Percentiles rank a stretch among this genome's conserved stretches.
Conservation (phyloP, 2,888 invertebrate species). For the Mechanitis mazaeus region DNA sequence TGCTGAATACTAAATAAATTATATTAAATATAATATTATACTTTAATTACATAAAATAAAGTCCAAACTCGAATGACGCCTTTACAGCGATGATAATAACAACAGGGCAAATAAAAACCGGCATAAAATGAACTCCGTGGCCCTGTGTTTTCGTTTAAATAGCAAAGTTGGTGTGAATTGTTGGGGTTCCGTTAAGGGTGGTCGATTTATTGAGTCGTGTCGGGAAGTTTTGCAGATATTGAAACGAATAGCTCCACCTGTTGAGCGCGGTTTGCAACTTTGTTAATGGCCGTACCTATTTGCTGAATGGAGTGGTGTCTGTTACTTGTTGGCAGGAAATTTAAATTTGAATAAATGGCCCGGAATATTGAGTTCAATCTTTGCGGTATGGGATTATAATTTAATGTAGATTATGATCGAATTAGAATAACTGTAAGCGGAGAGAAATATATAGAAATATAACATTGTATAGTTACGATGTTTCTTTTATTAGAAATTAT, state of each 20-base stretch:
- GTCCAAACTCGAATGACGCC: constrained; percentile 51
- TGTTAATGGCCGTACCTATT: constrained; percentile 63
- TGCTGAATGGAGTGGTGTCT: constrained; percentile 44
- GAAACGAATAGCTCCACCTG: constrained; percentile 74
- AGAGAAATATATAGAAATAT: no score
- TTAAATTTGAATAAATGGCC: constrained; percentile 25
- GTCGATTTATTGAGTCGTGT: constrained; percentile 69
- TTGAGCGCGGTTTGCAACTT: constrained; percentile 64
- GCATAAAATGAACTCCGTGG: constrained; percentile 42
- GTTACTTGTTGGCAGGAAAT: constrained; percentile 31
- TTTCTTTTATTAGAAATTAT: no score
- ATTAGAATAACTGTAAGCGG: no score
- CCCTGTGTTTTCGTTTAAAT: constrained; percentile 33
- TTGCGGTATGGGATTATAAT: neutral
- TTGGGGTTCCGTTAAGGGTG: constrained; percentile 43
- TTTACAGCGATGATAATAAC: constrained; percentile 63
- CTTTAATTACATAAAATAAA: constrained; percentile 38
- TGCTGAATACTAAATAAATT: constrained; percentile 41
- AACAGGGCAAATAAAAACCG: constrained; percentile 63
- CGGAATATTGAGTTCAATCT: constrained; percentile 6
- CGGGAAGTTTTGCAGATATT: constrained; percentile 74
- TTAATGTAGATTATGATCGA: no score
- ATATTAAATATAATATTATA: constrained; percentile 38
- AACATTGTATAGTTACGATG: no score
- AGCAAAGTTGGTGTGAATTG: constrained; percentile 27